Conservation (phyloP, 2,113 vertebrate species). For the Petroica traversi region DNA sequence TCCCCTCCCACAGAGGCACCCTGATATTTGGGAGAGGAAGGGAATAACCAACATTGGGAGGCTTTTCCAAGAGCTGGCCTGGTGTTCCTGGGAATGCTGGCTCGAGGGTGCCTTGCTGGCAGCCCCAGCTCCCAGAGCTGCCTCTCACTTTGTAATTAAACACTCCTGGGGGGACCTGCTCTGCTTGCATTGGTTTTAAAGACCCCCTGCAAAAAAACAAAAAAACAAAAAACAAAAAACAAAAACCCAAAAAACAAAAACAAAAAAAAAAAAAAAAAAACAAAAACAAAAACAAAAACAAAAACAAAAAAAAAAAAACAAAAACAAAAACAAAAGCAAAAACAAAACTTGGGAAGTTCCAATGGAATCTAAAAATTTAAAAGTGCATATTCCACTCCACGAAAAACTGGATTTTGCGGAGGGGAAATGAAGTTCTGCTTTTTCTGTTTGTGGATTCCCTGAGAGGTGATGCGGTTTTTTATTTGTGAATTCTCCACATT, state of each 20-base stretch:
- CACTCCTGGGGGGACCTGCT: background rate
- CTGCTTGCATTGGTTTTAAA: background rate
- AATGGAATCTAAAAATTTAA: background rate
- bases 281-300: too few species aligned
- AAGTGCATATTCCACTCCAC: rapidly evolving
- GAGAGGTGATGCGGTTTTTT: background rate
- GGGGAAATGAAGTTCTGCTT: background rate
- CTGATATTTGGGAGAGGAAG: background rate
- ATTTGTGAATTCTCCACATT: rapidly evolving
- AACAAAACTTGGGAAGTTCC: background rate
- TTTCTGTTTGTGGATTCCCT: background rate
- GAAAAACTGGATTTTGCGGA: background rate
- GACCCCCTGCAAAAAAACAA: background rate
- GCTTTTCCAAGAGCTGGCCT: background rate
- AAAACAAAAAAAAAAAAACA: too few species aligned
- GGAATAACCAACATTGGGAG: rapidly evolving
- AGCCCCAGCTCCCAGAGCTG: background rate
- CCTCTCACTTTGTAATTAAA: background rate
- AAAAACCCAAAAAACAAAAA: too few species aligned
- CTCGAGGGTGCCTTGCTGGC: background rate
- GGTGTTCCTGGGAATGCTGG: background rate
- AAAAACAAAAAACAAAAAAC: too few species aligned
- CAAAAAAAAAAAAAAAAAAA: too few species aligned
- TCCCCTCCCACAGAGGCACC: rapidly evolving
- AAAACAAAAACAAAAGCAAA: too few species aligned